phyloP scores from a whole-genome alignment of 2,888 invertebrate genomes.

The Belgica antarctica region DNA sequence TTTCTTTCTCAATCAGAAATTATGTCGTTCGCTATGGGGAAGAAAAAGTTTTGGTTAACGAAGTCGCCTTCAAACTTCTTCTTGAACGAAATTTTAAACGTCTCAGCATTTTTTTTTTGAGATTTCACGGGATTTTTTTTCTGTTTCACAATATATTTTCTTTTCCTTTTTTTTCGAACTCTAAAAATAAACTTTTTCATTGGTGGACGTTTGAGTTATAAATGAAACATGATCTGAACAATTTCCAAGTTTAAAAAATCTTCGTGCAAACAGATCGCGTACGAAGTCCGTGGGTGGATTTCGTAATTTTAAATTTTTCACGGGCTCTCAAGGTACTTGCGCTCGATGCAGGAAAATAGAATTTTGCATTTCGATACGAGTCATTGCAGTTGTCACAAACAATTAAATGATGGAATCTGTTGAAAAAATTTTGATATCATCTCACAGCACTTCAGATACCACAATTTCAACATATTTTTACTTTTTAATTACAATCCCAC shows the following conservation, averaged over 20 bases:
- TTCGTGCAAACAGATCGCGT: slow-evolving; percentile 21
- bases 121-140: slow-evolving; percentile 40
- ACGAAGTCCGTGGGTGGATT: slow-evolving; percentile 37
- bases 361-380: too few species aligned
- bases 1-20: slow-evolving; percentile 49
- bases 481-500: too few species aligned
- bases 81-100: slow-evolving; percentile 3
- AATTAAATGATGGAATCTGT: too few species aligned
- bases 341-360: too few species aligned
- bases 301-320: slow-evolving; percentile 39
- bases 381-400: too few species aligned
- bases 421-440: too few species aligned
- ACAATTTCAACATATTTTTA: too few species aligned
- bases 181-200: slow-evolving; percentile 42
- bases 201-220: slow-evolving; percentile 39
- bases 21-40: slow-evolving; percentile 71
- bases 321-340: slow-evolving; percentile 8
- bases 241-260: slow-evolving; percentile 24
- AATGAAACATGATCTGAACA: slow-evolving; percentile 42
- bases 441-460: too few species aligned
- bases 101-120: slow-evolving; percentile 32
- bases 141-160: slow-evolving; percentile 38
- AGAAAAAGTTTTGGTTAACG: slow-evolving; percentile 47
- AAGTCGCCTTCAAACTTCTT: slow-evolving; percentile 41
- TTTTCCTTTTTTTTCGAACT: background rate